Evolutionary conservation across 2,797 vertebrate species (phyloP).

Genomic region (Clarias platycephalus): DNA sequence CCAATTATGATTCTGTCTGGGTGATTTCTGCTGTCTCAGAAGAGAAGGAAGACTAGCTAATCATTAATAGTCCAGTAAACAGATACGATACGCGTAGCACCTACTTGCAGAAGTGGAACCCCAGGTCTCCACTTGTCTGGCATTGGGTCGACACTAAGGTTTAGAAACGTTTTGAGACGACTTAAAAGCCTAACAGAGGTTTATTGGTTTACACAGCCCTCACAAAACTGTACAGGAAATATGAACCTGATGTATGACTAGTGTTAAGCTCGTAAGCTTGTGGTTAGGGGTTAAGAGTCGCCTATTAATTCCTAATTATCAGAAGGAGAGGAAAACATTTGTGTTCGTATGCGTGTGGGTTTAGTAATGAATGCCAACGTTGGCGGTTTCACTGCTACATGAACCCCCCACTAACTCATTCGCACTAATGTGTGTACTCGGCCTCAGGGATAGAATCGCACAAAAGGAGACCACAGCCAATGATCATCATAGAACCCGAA

Average conservation of each 20-base stretch:
- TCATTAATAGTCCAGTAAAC: constrained; percentile 65
- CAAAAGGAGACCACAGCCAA: not conserved
- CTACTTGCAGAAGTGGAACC: constrained; percentile 52
- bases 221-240: constrained; percentile 35
- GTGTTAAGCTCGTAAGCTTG: constrained; percentile 24
- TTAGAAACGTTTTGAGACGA: not conserved
- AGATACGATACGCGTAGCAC: constrained; percentile 49
- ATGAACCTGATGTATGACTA: constrained; percentile 36
- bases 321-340: constrained; percentile 19
- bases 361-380: constrained; percentile 31
- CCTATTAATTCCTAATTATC: constrained; percentile 39
- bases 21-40: constrained; percentile 70
- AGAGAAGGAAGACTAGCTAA: constrained; percentile 42
- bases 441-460: constrained; percentile 2
- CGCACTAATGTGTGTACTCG: constrained; percentile 27
- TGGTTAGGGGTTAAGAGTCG: constrained; percentile 6
- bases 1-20: constrained; percentile 75
- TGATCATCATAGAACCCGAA: not conserved
- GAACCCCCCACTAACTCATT: constrained; percentile 18
- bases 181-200: constrained; percentile 18
- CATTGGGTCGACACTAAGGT: not conserved
- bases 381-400: constrained; percentile 35
- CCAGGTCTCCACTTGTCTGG: constrained; percentile 29
- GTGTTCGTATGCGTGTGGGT: constrained; percentile 10
- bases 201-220: constrained; percentile 43